A percentile compares a stretch with the other conserved stretches of the same genome.
These are phyloP conservation scores for Montipora cactus DNA, from an alignment of 64 coral and sea anemone genomes.

Conservation along the genomic window DNA sequence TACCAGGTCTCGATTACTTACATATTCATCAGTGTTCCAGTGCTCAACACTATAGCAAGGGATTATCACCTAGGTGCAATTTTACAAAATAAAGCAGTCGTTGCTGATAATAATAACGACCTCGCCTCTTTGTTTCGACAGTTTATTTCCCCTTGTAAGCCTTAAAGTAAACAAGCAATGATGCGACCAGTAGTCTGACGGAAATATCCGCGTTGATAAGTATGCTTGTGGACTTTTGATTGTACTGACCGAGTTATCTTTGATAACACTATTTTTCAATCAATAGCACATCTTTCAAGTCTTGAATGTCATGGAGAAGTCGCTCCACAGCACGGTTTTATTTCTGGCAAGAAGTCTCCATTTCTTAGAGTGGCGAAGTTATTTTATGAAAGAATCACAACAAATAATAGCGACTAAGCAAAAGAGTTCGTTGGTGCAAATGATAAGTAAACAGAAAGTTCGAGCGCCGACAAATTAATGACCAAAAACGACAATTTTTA, in stretches of 20 bases:
- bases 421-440: conserved; percentile 41
- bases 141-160: conserved; percentile 41
- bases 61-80: conserved; percentile 30
- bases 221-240: conserved; percentile 1
- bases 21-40: background rate
- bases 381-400: conserved; percentile 36
- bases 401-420: conserved; percentile 16
- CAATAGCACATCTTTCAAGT: background rate
- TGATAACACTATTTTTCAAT: background rate
- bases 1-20: background rate
- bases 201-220: conserved; percentile 56
- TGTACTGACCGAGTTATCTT: background rate
- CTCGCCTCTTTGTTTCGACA: conserved; percentile 22
- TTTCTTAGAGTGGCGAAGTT: conserved; percentile 32
- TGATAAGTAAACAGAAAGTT: conserved; percentile 39
- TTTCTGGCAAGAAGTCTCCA: background rate
- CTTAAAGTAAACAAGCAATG: conserved; percentile 39
- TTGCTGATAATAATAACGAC: conserved; percentile 41
- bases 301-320: conserved; percentile 11
- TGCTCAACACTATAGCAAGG: background rate
- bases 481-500: background rate
- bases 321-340: conserved; percentile 2
- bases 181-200: conserved; percentile 21
- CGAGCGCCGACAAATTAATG: conserved; percentile 15
- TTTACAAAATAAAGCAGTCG: conserved; percentile 26